Evolutionary conservation across 2,797 vertebrate species (phyloP), one percentile per base, ranked within the genome.

Genomic region (Rhabdophis nuchalis): DNA sequence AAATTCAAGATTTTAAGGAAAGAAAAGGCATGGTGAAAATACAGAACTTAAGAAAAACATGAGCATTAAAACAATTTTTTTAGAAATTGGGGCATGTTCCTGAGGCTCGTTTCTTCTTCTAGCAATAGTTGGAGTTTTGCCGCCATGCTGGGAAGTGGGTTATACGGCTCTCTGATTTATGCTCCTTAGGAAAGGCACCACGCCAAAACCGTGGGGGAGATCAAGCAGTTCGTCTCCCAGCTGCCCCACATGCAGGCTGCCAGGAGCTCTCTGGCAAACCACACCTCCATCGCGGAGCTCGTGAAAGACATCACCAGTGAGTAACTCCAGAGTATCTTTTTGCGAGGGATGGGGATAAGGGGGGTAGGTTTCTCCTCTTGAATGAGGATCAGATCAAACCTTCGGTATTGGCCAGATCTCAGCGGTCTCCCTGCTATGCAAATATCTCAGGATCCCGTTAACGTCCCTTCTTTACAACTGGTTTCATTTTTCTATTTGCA

Each of bases 201-300:
- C 0, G 99, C 99, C 0, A 99, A 99, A 97, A 99, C 99, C 0
- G 99, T 99, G 6, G 99, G 99, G 1, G 99, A 99, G 97, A 99
- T 99, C 89, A 99, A 99, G 97, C 99, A 99, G 97, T 99, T 99
- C 95, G 99, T 99, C 53, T 99, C 99, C 0, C 99, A 99, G 98
- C 53, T 99, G 95, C 99, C 99, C 4, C 99, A 99, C 96, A 99
- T 99, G 99, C 99, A 99, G 96, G 99, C 99, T 0, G 99, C 99
- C 0, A 97, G 99, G 27, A 98, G 98, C 94, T 99, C 99, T 0
- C 97, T 99, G n/a, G 99, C 99, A 0, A 99, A 99, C 96, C 99
- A 99, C 96, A 99, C 99, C 0, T 99, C 99, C 0, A 98, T 99
- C 6, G 99, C 99, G 0, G 99, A 99, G 94, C 98, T 99, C 85